phyloP scores from a whole-genome alignment of 2,797 vertebrate species.

The Galago senegalensis region DNA sequence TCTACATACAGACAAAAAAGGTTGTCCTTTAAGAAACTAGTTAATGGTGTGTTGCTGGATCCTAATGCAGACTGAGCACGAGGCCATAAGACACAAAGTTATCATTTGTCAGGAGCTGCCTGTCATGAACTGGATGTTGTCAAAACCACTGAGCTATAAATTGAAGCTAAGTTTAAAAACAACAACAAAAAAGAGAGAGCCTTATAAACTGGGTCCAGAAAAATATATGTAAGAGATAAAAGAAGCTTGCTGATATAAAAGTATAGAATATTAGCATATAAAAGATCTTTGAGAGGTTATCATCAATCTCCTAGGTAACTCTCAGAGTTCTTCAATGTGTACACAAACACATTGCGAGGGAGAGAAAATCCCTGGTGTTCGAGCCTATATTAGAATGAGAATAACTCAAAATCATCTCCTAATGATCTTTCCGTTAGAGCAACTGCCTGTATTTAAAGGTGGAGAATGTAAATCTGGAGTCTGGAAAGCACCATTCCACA shows the following conservation, averaged over 20 bases:
- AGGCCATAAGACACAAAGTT: not conserved
- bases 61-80: not conserved
- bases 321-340: not conserved
- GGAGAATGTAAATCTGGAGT: not conserved
- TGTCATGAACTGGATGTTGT: not conserved
- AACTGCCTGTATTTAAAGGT: constrained; percentile 12
- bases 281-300: not conserved
- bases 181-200: not conserved
- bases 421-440: not conserved
- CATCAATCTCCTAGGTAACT: not conserved
- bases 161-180: not conserved
- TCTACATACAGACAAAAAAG: not conserved
- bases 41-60: not conserved
- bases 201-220: not conserved
- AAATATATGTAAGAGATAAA: not conserved
- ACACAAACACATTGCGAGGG: not conserved
- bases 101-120: not conserved
- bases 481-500: not conserved
- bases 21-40: not conserved
- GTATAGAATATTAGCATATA: not conserved
- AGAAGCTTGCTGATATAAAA: not conserved
- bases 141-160: not conserved
- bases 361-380: not conserved
- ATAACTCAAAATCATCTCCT: not conserved
- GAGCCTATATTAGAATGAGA: not conserved